Evolutionary conservation across 2,888 invertebrate genomes (phyloP).

Genomic region (Halictus quadricinctus): DNA sequence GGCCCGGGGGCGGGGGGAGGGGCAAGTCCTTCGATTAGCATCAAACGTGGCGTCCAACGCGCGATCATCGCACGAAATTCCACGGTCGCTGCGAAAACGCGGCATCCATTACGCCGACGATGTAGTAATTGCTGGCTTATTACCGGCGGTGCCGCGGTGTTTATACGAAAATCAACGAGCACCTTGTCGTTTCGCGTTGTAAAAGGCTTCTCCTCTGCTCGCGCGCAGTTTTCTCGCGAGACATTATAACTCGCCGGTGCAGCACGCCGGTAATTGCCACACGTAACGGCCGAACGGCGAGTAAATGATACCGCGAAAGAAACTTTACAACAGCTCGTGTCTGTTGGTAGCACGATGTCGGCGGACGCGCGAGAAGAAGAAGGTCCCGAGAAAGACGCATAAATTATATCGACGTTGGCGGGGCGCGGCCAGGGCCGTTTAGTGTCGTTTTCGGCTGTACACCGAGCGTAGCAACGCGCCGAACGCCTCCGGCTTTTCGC

Average conservation of each 20-base stretch:
- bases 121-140: constrained; percentile 37
- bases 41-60: constrained; percentile 5
- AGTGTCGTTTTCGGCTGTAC: constrained; percentile 4
- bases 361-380: neutral
- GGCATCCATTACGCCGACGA: constrained; percentile 21
- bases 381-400: constrained; percentile 16
- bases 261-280: constrained; percentile 34
- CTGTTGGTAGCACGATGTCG: neutral
- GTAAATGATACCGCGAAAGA: constrained; percentile 39
- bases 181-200: constrained; percentile 11
- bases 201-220: constrained; percentile 7
- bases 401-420: constrained; percentile 35
- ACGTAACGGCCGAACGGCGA: constrained; percentile 24
- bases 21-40: constrained; percentile 18
- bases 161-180: constrained; percentile 32
- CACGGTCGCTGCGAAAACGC: neutral
- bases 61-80: constrained; percentile 26
- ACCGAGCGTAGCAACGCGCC: neutral
- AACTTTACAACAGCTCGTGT: constrained; percentile 13
- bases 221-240: constrained; percentile 20
- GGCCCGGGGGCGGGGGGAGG: neutral
- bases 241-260: constrained; percentile 29
- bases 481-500: neutral
- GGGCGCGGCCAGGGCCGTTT: neutral
- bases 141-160: constrained; percentile 24